phyloP scores from a whole-genome alignment of 2,113 vertebrate genomes.

The Marmota monax region DNA sequence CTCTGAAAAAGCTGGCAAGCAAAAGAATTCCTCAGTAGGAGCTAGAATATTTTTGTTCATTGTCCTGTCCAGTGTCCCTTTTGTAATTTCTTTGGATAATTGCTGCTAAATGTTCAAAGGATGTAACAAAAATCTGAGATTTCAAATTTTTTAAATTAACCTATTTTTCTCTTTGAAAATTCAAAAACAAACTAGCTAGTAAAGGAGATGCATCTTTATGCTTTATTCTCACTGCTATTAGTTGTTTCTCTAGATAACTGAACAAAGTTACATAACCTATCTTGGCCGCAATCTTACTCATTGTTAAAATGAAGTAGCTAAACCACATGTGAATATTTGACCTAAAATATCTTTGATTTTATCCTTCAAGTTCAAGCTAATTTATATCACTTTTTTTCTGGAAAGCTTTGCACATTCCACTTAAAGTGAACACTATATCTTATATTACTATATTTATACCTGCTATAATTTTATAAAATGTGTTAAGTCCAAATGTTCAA shows the following conservation, averaged over 20 bases:
- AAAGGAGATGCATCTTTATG: neutral
- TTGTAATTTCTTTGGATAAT: neutral
- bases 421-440: neutral
- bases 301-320: neutral
- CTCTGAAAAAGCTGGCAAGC: neutral
- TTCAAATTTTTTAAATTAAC: neutral
- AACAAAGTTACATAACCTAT: neutral
- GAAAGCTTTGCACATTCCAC: neutral
- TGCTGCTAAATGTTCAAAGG: neutral
- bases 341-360: constrained; percentile 19
- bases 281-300: neutral
- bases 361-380: constrained; percentile 20
- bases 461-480: neutral
- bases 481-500: neutral
- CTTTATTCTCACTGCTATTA: neutral
- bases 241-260: neutral
- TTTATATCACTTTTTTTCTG: neutral
- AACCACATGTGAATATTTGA: neutral
- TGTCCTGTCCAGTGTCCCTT: neutral
- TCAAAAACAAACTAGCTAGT: neutral
- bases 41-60: neutral
- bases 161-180: constrained; percentile 17
- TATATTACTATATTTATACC: neutral
- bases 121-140: neutral
- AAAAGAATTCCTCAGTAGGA: neutral